Percentiles rank a stretch among this genome's conserved stretches.
These are phyloP conservation scores for Caenorhabditis remanei DNA, from an alignment of 1,140 invertebrate species.

Conservation along the genomic window DNA sequence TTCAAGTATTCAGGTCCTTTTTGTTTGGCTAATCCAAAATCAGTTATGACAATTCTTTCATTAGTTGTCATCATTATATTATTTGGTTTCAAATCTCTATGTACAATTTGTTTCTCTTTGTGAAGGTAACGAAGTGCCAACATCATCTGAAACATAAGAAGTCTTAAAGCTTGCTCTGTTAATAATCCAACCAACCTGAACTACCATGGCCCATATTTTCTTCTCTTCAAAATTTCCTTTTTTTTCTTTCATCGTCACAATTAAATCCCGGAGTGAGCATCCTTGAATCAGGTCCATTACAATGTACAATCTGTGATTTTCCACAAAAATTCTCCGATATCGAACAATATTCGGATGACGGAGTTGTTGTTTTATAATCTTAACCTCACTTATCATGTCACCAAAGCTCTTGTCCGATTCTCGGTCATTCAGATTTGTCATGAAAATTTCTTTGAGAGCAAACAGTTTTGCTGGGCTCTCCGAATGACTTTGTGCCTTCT, in stretches of 20 bases:
- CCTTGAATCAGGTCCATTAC: conserved; percentile 80
- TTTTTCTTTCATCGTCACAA: conserved; percentile 79
- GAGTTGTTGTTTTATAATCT: conserved; percentile 79
- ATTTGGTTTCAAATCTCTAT: conserved; percentile 75
- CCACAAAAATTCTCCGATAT: conserved; percentile 79
- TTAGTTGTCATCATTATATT: conserved; percentile 80
- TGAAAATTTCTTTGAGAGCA: conserved; percentile 79
- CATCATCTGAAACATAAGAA: conserved; percentile 75
- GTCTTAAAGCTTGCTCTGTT: background rate
- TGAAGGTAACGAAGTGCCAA: conserved; percentile 79
- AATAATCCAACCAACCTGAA: conserved; percentile 63
- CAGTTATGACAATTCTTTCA: conserved; percentile 79
- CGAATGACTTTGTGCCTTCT: conserved; percentile 72
- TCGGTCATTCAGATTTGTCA: conserved; percentile 50
- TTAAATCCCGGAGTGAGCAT: conserved; percentile 78
- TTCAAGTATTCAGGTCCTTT: conserved; percentile 79
- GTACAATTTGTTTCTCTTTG: conserved; percentile 79
- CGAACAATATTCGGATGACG: conserved; percentile 79
- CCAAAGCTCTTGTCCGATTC: conserved; percentile 76
- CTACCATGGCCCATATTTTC: conserved; percentile 79
- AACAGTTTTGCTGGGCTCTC: conserved; percentile 68
- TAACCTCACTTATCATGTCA: conserved; percentile 79
- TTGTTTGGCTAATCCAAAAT: conserved; percentile 80
- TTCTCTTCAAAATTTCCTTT: conserved; percentile 77
- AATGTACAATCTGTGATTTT: conserved; percentile 78